These are phyloP conservation scores for Netelia inedita DNA, from an alignment of 2,888 invertebrate genomes.

Conservation along the genomic window DNA sequence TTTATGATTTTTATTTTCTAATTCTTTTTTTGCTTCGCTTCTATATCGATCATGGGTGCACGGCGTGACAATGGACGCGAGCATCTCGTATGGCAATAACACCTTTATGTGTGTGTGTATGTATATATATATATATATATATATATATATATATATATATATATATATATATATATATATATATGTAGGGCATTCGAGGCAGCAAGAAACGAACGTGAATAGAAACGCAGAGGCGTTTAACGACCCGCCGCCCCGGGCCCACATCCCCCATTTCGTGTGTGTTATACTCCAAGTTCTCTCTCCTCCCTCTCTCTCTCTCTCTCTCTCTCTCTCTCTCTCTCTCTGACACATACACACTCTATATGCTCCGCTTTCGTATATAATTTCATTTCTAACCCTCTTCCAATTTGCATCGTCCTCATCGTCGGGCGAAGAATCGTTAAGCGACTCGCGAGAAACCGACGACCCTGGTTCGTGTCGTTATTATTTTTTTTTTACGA, in stretches of 20 bases:
- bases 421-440: conserved; percentile 40
- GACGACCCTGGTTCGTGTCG: conserved; percentile 27
- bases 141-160: conserved; percentile 16
- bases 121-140: background rate
- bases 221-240: conserved; percentile 72
- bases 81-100: conserved; percentile 28
- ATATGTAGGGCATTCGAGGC: conserved; percentile 13
- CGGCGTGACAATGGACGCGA: conserved; percentile 53
- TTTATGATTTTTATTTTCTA: conserved; percentile 43
- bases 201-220: conserved; percentile 47
- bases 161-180: conserved; percentile 4
- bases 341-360: background rate
- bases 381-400: conserved; percentile 58
- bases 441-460: conserved; percentile 54
- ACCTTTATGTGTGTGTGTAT: background rate
- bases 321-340: conserved; percentile 34
- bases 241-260: conserved; percentile 63
- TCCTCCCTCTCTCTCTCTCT: conserved; percentile 24
- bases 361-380: conserved; percentile 54
- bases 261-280: conserved; percentile 48
- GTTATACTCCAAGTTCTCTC: conserved; percentile 6
- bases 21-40: conserved; percentile 55
- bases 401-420: conserved; percentile 63
- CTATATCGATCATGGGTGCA: conserved; percentile 66
- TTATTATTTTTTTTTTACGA: conserved; percentile 8